Evolutionary conservation across 2,113 vertebrate genomes (phyloP), one percentile per base, ranked within the genome.

Genomic region (Micronycteris hirsuta): DNA sequence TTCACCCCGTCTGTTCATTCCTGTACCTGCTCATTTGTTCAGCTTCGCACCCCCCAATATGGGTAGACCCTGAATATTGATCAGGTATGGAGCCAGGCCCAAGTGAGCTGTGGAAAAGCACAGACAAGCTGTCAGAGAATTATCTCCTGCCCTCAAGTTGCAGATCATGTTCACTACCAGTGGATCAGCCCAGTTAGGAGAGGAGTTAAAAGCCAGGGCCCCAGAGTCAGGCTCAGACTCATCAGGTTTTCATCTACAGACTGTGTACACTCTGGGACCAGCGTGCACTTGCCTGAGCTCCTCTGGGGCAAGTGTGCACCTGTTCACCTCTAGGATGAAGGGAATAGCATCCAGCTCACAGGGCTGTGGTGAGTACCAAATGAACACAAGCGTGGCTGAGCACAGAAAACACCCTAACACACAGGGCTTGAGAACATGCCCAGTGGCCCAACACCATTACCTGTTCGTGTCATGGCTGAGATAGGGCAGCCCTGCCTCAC

Each of bases 371-470:
- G 70, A 92, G 61, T 83, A 78, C 7, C 78, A 70, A 74, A 41
- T 0, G 26, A 19, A 12, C 22, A 31, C 2, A 41, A n/a, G 54
- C 0, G 0, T 1, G 6, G 38, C 8, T 38, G 41, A 81, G 22
- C n/a, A 28, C 0, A 33, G 24, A 86, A 22, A 0, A 17, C 1
- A 7, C 52, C 24, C 58, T 54, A 31, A 43, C 12, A 36, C 15
- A 74, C 0, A 47, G 0, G 0, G 7, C 33, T 70, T 9, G 56
- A 43, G 33, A 31, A 17, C 3, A 20, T 0, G 16, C 24, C 31
- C 38, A 14, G 52, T 28, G 0, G 2, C 52, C 10, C 33, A 47
- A 10, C 31, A 4, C 73, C 31, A 20, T 5, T 14, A 58, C 71
- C 1, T 14, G 52, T 10, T 38, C 24, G 0, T 7, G 5, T 14